Evolutionary conservation across 2,888 invertebrate species (phyloP).

Genomic region (Drosophila diplacantha): DNA sequence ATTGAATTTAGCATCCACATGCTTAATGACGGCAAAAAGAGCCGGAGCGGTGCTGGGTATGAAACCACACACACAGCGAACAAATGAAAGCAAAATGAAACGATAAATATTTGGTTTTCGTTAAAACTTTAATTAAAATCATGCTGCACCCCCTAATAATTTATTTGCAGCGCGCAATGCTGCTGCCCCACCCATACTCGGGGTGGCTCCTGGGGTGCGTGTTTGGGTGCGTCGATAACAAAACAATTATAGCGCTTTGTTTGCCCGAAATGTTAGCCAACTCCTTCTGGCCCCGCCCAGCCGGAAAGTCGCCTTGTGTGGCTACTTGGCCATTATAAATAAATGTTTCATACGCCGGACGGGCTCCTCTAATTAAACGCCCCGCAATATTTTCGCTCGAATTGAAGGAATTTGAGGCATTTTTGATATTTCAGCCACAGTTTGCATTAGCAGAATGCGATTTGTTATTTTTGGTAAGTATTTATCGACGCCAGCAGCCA

Average conservation of each 20-base stretch:
- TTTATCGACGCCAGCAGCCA: not conserved
- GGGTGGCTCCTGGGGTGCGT: constrained; percentile 3
- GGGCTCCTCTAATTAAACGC: constrained; percentile 58
- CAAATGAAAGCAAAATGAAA: constrained; percentile 71
- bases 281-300: constrained; percentile 10
- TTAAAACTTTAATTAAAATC: constrained; percentile 72
- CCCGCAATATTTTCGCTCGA: constrained; percentile 43
- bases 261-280: constrained; percentile 42
- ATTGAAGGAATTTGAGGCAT: constrained; percentile 21
- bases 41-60: constrained; percentile 6
- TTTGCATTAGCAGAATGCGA: constrained; percentile 16
- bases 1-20: constrained; percentile 53
- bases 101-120: constrained; percentile 73
- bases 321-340: constrained; percentile 52
- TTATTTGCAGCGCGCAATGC: constrained; percentile 57
- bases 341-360: constrained; percentile 51
- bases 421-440: constrained; percentile 23
- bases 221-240: constrained; percentile 57
- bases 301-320: constrained; percentile 1
- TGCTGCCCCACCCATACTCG: constrained; percentile 7
- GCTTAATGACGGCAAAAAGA: constrained; percentile 52
- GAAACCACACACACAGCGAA: constrained; percentile 57
- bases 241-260: constrained; percentile 64
- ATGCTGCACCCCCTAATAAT: constrained; percentile 64
- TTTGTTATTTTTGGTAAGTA: constrained; percentile 6